Conservation (phyloP, 2,113 vertebrate species). For the Stigmatopora argus region DNA sequence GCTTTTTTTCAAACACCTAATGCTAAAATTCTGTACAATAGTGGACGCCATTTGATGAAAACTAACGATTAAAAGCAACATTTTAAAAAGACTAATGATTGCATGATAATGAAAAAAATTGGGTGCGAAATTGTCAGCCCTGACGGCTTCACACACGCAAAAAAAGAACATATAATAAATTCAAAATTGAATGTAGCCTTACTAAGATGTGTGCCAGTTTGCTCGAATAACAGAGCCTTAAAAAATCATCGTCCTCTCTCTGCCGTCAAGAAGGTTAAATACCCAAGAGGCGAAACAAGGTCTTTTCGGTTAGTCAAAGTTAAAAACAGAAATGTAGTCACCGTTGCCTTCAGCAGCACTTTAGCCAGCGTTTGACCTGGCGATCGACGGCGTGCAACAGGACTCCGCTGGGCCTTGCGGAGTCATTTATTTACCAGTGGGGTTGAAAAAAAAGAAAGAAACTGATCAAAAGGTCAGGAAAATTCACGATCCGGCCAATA, state of each 20-base stretch:
- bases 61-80: too few relatives aligned
- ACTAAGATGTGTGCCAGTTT: too few relatives aligned
- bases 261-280: slow-evolving; percentile 36
- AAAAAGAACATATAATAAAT: too few relatives aligned
- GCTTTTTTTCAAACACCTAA: too few relatives aligned
- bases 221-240: too few relatives aligned
- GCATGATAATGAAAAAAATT: too few relatives aligned
- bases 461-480: slow-evolving; percentile 30
- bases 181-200: too few relatives aligned
- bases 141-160: too few relatives aligned
- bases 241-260: slow-evolving; percentile 16
- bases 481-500: slow-evolving; percentile 22
- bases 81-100: too few relatives aligned
- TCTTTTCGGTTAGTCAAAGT: slow-evolving; percentile 33
- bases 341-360: slow-evolving; percentile 27
- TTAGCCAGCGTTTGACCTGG: slow-evolving; percentile 33
- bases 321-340: slow-evolving; percentile 21
- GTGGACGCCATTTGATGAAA: too few relatives aligned
- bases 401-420: slow-evolving; percentile 15
- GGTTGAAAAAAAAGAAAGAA: slow-evolving; percentile 9
- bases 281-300: slow-evolving; percentile 18
- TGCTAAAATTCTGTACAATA: too few relatives aligned
- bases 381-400: slow-evolving; percentile 25
- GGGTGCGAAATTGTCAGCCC: too few relatives aligned
- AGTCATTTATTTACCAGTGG: slow-evolving; percentile 20